These are phyloP conservation scores for Mythimna albipuncta DNA, from an alignment of 2,888 invertebrate genomes.

Conservation along the genomic window DNA sequence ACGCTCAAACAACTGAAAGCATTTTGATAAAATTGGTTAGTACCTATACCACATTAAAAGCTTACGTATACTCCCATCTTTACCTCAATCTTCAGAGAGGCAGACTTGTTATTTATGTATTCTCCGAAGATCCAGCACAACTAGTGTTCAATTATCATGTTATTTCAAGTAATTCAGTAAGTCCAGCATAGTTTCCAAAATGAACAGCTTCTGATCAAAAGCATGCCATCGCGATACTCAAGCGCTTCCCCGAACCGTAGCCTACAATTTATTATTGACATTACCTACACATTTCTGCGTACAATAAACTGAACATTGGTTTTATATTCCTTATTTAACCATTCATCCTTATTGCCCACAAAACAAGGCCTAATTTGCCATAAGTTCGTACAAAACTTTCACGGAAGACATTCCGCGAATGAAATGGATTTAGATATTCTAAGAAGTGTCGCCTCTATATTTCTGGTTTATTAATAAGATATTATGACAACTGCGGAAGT, in stretches of 20 bases:
- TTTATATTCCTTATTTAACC: slow-evolving; percentile 66
- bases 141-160: no score
- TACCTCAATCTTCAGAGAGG: no score
- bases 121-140: no score
- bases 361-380: slow-evolving; percentile 40
- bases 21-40: no score
- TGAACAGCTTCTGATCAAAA: slow-evolving; percentile 44
- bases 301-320: slow-evolving; percentile 67
- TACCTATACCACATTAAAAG: no score
- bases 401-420: slow-evolving; percentile 77
- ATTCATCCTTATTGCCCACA: slow-evolving; percentile 25
- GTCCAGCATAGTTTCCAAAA: slow-evolving; percentile 13
- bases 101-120: no score
- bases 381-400: slow-evolving; percentile 66
- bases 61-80: no score
- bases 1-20: no score
- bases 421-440: slow-evolving; percentile 79
- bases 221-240: slow-evolving; percentile 26
- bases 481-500: slow-evolving; percentile 52
- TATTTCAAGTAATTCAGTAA: not conserved
- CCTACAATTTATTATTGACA: slow-evolving; percentile 73
- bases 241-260: slow-evolving; percentile 60
- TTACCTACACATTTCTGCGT: slow-evolving; percentile 68
- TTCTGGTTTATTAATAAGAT: slow-evolving; percentile 61
- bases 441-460: slow-evolving; percentile 72